Base-by-base conservation (phyloP, 64 coral and sea anemone genomes). In the Montipora efflorescens region DNA sequence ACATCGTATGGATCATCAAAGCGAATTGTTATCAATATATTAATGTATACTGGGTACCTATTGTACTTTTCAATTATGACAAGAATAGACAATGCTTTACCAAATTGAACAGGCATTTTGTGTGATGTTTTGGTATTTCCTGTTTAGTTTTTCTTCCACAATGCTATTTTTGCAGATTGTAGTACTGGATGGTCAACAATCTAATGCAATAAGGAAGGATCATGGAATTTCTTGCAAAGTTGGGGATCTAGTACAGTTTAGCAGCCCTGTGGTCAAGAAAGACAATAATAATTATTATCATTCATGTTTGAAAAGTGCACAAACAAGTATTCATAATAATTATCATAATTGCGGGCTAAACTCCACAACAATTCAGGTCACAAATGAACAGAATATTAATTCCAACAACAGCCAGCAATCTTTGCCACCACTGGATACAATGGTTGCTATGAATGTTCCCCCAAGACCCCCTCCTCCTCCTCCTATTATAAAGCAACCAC, bases 131-230 rank as follows among this genome's bases (percentile, higher is more conserved):
- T 22, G 7, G 45, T 12, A 25, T 23, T 69, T 7, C 53, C 11
- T 57, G 6, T 6, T 57, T 79, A 16, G 20, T 77, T 18, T 85
- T 64, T 76, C 8, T 64, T 64, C 1, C 61, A 11, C 36, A 36
- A 36, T 36, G 36, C 36, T 36, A 36, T 12, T 64, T 67, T 8
- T 58, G 19, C 79, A 95, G 95, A 83, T 93, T 96, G 79, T 79
- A 87, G 53, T 88, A 61, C 47, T 93, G 20, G 87, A 78, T 72
- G 51, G 47, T 19, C 91, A 90, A 74, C 87, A 64, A 87, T 90
- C 69, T 18, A 84, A 4, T 70, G 44, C 64, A 22, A 59, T 47
- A 10, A 23, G 61, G 64, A 70, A 79, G 28, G 66, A 78, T 43
- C 36, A 76, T 12, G 23, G 72, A 82, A 21, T 3, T 19, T 45